Conservation (phyloP, 2,797 vertebrate species). For the Sebastes jordani region DNA sequence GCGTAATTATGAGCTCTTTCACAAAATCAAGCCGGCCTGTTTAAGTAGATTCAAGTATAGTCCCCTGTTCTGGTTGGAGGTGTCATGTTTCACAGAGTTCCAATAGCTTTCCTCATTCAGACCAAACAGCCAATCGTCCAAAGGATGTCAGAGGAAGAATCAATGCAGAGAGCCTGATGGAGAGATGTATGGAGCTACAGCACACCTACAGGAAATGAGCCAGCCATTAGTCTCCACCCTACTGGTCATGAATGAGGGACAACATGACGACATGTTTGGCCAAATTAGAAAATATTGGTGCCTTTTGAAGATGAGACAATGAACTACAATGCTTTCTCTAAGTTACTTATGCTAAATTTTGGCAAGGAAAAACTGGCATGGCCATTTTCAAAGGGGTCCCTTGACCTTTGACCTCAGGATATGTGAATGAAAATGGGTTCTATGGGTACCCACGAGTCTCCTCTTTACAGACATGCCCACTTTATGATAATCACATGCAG, state of each 20-base stretch:
- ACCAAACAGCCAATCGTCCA: not conserved
- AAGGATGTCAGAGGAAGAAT: not conserved
- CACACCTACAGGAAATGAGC: not conserved
- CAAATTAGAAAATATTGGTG: not conserved
- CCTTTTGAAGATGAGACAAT: not conserved
- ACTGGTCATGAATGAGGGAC: not conserved
- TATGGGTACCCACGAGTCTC: too few relatives aligned
- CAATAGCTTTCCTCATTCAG: not conserved
- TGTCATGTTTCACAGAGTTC: constrained; percentile 27
- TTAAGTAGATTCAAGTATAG: not conserved
- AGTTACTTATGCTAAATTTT: not conserved
- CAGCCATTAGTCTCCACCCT: constrained; percentile 53
- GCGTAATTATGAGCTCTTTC: not conserved
- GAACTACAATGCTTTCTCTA: not conserved
- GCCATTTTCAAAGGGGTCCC: too few relatives aligned
- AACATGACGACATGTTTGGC: not conserved
- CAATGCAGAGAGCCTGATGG: not conserved
- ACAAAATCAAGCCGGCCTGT: not conserved
- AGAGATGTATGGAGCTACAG: not conserved
- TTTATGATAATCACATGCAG: too few relatives aligned
- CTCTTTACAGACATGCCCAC: too few relatives aligned
- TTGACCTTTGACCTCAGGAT: too few relatives aligned
- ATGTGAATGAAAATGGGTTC: too few relatives aligned
- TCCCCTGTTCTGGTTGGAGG: not conserved
- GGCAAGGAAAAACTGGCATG: too few relatives aligned